Evolutionary conservation across 2,797 vertebrate species (phyloP).

Genomic region (Mus caroli): DNA sequence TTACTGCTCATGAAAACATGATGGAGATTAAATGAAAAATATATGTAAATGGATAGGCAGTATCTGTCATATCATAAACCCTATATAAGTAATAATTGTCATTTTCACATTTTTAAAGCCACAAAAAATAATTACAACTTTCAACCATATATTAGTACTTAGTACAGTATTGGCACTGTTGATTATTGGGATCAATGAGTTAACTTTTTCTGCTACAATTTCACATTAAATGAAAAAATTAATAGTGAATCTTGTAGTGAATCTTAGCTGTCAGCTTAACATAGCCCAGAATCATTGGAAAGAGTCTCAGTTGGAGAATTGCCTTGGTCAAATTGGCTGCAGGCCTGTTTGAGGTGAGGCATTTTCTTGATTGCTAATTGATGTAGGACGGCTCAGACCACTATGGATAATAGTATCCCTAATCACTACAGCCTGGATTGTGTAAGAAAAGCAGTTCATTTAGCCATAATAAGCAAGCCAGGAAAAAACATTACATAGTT

Average conservation of each 20-base stretch:
- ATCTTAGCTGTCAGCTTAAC: not conserved
- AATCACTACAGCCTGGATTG: not conserved
- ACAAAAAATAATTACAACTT: slow-evolving; percentile 24
- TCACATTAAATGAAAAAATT: not conserved
- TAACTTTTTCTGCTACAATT: not conserved
- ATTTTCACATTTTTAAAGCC: slow-evolving; percentile 56
- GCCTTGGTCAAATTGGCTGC: not conserved
- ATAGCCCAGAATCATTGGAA: not conserved
- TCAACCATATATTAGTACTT: not conserved
- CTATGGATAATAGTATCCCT: not conserved
- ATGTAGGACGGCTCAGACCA: not conserved
- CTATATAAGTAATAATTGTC: not conserved
- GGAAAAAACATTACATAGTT: not conserved
- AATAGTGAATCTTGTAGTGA: not conserved
- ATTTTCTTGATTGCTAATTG: not conserved
- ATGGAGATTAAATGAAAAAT: not conserved
- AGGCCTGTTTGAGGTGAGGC: not conserved
- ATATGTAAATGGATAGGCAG: not conserved
- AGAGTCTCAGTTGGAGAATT: not conserved
- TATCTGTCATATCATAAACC: not conserved
- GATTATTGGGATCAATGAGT: slow-evolving; percentile 33
- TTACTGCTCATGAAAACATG: not conserved
- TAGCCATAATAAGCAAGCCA: not conserved
- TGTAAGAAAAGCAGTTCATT: not conserved
- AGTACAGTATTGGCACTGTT: not conserved